Evolutionary conservation across 1,140 invertebrate species (phyloP).

Genomic region (Coboldia fuscipes): DNA sequence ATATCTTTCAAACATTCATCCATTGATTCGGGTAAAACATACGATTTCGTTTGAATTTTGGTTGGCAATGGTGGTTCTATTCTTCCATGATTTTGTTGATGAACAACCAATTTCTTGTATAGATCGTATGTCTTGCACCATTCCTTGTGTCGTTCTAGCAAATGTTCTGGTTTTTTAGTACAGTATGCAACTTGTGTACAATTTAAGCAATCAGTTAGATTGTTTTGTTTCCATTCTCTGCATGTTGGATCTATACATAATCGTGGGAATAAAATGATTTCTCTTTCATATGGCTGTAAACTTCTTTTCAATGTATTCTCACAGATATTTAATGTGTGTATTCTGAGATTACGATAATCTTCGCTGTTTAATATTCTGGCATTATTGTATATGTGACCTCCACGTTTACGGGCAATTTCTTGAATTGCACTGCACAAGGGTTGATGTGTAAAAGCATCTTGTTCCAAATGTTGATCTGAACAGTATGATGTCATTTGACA

Average conservation of each 20-base stretch:
- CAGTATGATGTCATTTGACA: conserved; percentile 33
- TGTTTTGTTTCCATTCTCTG: conserved; percentile 23
- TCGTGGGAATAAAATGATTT: conserved; percentile 40
- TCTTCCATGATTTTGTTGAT: conserved; percentile 27
- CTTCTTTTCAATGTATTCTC: conserved; percentile 30
- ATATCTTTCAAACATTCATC: conserved; percentile 25
- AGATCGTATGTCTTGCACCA: conserved; percentile 29
- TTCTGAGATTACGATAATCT: conserved; percentile 32
- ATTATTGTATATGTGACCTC: conserved; percentile 25
- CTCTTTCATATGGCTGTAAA: conserved; percentile 38
- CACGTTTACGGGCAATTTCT: conserved; percentile 12
- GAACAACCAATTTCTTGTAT: conserved; percentile 26
- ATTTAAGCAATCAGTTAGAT: conserved; percentile 25
- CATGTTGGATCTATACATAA: conserved; percentile 28
- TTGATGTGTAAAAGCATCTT: conserved; percentile 22
- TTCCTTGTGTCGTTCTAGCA: conserved; percentile 19
- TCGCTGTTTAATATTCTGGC: conserved; percentile 27
- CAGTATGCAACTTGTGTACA: conserved; percentile 33
- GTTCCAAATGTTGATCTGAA: conserved; percentile 20
- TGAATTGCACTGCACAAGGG: conserved; percentile 22
- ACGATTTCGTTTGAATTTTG: conserved; percentile 18
- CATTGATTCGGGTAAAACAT: conserved; percentile 23
- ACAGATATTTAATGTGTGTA: conserved; percentile 33
- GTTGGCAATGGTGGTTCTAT: conserved; percentile 30
- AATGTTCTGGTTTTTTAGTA: conserved; percentile 21